Evolutionary conservation across 2,797 vertebrate genomes (phyloP).

Genomic region (Leptatherina wallacei): DNA sequence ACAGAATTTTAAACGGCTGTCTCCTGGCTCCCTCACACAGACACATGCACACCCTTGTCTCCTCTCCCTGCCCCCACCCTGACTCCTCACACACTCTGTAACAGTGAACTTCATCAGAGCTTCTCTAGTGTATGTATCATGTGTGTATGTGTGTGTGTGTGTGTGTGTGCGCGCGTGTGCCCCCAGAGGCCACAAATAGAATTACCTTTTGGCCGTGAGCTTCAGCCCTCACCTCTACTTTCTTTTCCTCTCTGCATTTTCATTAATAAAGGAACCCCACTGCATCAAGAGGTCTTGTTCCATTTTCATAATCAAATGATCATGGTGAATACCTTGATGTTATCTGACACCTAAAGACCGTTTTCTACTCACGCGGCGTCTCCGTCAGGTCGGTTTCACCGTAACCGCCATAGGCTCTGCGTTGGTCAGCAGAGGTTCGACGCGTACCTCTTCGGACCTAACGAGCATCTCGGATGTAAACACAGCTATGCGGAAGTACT

Average conservation of each 20-base stretch:
- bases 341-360: constrained; percentile 28
- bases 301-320: constrained; percentile 31
- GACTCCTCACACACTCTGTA: constrained; percentile 69
- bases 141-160: constrained; percentile 14
- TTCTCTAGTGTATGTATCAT: constrained; percentile 36
- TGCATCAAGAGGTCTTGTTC: constrained; percentile 36
- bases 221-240: constrained; percentile 19
- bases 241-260: constrained; percentile 13
- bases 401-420: too few relatives aligned
- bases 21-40: constrained; percentile 84
- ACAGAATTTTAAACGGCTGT: constrained; percentile 99
- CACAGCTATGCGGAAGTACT: too few relatives aligned
- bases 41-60: constrained; percentile 62
- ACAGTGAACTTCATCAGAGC: constrained; percentile 77
- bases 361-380: too few relatives aligned
- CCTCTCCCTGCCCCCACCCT: constrained; percentile 71
- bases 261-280: constrained; percentile 6
- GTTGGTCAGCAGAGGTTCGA: too few relatives aligned
- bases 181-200: constrained; percentile 56
- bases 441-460: too few relatives aligned
- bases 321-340: constrained; percentile 44
- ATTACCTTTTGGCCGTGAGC: constrained; percentile 50
- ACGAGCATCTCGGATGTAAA: too few relatives aligned
- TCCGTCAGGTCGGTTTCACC: too few relatives aligned
- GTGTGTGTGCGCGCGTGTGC: constrained; percentile 13